Percentiles rank a stretch among this genome's conserved stretches.
These are phyloP conservation scores for Eubasilissa splendida DNA, from an alignment of 2,888 invertebrate species.

Conservation along the genomic window DNA sequence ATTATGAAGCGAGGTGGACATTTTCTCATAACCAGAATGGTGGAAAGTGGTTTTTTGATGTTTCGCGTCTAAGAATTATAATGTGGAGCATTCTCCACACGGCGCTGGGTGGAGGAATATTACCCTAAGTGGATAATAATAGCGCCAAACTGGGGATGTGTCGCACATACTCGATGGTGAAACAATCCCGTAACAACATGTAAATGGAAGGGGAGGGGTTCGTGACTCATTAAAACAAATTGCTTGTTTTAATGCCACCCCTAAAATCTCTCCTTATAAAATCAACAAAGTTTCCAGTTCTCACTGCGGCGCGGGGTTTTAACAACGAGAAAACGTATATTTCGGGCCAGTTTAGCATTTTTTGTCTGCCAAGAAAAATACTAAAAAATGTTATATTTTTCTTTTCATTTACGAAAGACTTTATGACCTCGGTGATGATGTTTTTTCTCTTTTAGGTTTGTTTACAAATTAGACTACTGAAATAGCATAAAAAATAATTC, in stretches of 20 bases:
- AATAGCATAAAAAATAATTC: too few species aligned
- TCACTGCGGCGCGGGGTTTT: conserved; percentile 14
- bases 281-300: conserved; percentile 48
- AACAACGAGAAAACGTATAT: conserved; percentile 11
- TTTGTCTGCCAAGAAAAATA: conserved; percentile 10
- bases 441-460: background rate
- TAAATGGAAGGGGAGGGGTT: conserved; percentile 46
- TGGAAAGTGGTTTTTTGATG: too few species aligned
- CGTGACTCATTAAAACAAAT: conserved; percentile 58
- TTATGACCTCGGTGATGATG: background rate
- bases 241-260: conserved; percentile 56
- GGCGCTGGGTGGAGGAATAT: conserved; percentile 14
- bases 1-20: too few species aligned
- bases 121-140: conserved; percentile 46
- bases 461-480: too few species aligned
- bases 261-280: conserved; percentile 52
- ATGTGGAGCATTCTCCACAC: conserved; percentile 13
- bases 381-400: background rate
- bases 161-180: conserved; percentile 27
- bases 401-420: conserved; percentile 23
- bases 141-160: conserved; percentile 33
- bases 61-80: conserved; percentile 17
- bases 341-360: conserved; percentile 25
- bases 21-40: too few species aligned
- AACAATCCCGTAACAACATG: conserved; percentile 39